phyloP scores from a whole-genome alignment of 2,888 invertebrate species.

The Macrosiphum euphorbiae region DNA sequence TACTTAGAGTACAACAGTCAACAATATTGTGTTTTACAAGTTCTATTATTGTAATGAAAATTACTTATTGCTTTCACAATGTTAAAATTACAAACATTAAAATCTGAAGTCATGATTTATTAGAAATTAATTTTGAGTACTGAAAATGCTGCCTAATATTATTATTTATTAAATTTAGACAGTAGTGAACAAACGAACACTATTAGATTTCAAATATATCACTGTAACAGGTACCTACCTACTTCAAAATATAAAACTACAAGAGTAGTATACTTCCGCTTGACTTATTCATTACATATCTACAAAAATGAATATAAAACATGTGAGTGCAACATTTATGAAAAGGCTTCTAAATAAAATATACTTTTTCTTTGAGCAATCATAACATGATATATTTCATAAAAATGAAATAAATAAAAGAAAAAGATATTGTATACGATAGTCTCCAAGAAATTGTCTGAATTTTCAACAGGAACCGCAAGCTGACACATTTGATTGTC shows the following conservation, averaged over 20 bases:
- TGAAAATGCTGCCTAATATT: not conserved
- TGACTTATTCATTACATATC: not conserved
- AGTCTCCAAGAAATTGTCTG: not conserved
- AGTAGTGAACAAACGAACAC: not conserved
- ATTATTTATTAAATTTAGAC: not conserved
- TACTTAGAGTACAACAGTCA: not conserved
- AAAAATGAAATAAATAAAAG: constrained; percentile 7
- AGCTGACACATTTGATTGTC: not conserved
- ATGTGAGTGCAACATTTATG: not conserved
- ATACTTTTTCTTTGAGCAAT: not conserved
- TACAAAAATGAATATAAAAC: not conserved
- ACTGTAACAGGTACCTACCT: not conserved
- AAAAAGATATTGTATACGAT: not conserved
- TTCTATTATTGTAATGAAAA: not conserved
- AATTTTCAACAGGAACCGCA: not conserved
- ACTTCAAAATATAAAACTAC: not conserved
- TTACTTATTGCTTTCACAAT: not conserved
- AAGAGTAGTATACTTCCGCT: not conserved
- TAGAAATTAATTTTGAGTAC: not conserved
- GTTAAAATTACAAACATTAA: not conserved
- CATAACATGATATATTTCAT: not conserved
- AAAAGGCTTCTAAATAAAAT: not conserved
- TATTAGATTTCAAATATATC: not conserved
- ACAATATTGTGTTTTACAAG: not conserved
- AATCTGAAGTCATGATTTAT: not conserved